Percentiles rank a stretch among this genome's conserved stretches.
These are phyloP conservation scores for Cirrhinus molitorella DNA, from an alignment of 2,797 vertebrate genomes.

Conservation along the genomic window DNA sequence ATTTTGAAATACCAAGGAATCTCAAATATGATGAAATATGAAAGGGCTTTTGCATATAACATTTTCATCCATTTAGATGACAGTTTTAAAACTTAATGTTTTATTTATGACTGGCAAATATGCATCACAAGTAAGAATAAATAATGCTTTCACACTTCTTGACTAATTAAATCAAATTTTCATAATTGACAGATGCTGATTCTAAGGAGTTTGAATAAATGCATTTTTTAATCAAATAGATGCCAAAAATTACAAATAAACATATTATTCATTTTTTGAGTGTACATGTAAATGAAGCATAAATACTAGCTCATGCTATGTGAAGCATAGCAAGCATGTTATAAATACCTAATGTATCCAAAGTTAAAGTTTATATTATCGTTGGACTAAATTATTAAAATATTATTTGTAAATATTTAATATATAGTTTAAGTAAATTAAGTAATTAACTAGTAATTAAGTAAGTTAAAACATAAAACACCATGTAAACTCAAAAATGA, in stretches of 20 bases:
- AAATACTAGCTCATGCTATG: no score
- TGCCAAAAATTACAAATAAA: not conserved
- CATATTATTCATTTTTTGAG: not conserved
- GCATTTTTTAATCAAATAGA: not conserved
- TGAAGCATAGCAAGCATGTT: not conserved
- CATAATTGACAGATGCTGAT: not conserved
- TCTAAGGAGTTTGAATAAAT: not conserved
- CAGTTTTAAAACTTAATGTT: not conserved
- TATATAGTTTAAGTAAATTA: not conserved
- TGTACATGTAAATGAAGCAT: not conserved
- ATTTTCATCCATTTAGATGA: not conserved
- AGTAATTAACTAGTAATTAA: not conserved
- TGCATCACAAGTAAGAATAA: not conserved
- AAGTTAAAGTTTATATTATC: not conserved
- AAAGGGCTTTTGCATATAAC: not conserved
- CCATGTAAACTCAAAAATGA: not conserved
- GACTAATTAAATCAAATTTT: not conserved
- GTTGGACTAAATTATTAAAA: no score
- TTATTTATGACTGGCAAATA: not conserved
- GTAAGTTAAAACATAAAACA: not conserved
- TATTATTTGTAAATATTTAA: not conserved
- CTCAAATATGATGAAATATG: not conserved
- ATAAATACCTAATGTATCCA: not conserved
- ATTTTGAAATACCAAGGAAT: not conserved
- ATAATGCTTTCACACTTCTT: not conserved